These are phyloP conservation scores for Burhinus bistriatus DNA, from an alignment of 2,113 vertebrate genomes.

Conservation along the genomic window DNA sequence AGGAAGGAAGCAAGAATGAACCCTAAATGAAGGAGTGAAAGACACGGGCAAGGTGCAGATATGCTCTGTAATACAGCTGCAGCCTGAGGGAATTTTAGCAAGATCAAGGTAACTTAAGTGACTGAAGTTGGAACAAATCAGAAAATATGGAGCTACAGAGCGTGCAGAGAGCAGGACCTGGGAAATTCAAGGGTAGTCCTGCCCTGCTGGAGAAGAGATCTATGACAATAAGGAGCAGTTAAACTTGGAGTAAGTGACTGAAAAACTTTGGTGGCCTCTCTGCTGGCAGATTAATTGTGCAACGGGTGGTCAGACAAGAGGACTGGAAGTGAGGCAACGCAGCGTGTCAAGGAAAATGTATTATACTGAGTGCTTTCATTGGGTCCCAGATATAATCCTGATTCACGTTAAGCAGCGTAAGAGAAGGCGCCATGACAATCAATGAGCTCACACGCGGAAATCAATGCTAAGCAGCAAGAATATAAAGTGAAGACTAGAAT, in stretches of 20 bases:
- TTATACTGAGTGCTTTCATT: neutral
- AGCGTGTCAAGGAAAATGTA: accelerated
- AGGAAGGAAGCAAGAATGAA: neutral
- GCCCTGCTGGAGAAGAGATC: neutral
- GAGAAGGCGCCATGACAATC: neutral
- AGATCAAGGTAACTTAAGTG: neutral
- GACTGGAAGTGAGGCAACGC: neutral
- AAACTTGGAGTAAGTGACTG: neutral
- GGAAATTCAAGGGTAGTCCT: neutral
- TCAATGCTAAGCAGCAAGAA: neutral
- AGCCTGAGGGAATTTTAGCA: neutral
- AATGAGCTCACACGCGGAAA: neutral
- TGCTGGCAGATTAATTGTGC: neutral
- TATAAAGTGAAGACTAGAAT: neutral
- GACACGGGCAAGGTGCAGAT: neutral
- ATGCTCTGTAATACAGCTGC: neutral
- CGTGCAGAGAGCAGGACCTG: neutral
- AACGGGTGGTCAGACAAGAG: neutral
- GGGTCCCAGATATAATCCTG: neutral
- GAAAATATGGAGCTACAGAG: neutral
- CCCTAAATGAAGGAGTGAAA: neutral
- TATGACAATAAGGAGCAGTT: neutral
- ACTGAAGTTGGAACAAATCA: neutral
- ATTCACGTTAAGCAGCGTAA: accelerated
- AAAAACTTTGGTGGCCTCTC: neutral